Percentiles rank a stretch among this genome's conserved stretches.
phyloP scores from a whole-genome alignment of 2,113 vertebrate genomes.

The Peromyscus leucopus region DNA sequence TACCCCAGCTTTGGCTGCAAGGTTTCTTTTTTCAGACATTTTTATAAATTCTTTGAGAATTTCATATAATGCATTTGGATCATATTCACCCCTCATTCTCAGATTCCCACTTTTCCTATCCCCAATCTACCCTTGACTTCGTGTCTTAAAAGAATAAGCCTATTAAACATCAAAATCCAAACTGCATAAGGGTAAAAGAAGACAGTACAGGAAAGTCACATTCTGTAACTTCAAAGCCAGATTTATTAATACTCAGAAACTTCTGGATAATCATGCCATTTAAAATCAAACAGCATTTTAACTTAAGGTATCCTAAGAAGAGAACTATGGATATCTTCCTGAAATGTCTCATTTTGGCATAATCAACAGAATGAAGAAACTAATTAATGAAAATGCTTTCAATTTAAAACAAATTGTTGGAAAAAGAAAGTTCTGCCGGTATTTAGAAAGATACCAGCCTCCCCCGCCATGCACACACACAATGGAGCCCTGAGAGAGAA shows the following conservation, averaged over 20 bases:
- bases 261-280: constrained; percentile 22
- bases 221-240: constrained; percentile 53
- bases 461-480: not conserved
- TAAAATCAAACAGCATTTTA: constrained; percentile 69
- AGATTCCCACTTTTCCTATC: not conserved
- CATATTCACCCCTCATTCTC: not conserved
- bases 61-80: not conserved
- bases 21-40: not conserved
- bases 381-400: constrained; percentile 70
- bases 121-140: not conserved
- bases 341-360: constrained; percentile 54
- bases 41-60: not conserved
- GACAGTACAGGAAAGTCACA: constrained; percentile 2
- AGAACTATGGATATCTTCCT: not conserved
- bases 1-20: not conserved
- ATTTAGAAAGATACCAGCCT: not conserved
- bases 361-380: constrained; percentile 61
- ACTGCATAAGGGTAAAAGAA: not conserved
- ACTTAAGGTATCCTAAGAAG: constrained; percentile 21
- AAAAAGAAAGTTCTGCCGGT: constrained; percentile 5
- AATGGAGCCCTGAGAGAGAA: constrained; percentile 27
- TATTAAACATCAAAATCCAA: constrained; percentile 51
- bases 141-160: not conserved
- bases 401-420: constrained; percentile 56
- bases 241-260: constrained; percentile 58